These are phyloP conservation scores for Drepanosiphum platanoidis DNA, from an alignment of 2,888 invertebrate genomes.

Conservation along the genomic window DNA sequence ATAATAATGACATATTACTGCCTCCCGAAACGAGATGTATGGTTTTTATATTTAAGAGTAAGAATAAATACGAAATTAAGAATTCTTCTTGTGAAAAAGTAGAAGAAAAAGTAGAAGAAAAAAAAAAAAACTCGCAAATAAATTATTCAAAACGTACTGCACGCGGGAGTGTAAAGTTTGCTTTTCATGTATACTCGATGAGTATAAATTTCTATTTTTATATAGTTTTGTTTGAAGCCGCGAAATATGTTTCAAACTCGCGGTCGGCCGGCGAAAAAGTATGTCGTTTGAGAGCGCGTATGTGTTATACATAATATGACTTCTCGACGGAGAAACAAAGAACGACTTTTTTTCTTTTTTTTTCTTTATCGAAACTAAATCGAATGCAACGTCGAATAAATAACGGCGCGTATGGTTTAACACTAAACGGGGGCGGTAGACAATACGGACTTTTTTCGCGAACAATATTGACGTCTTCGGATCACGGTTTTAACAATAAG, in stretches of 20 bases:
- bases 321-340: not conserved
- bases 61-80: not conserved
- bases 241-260: not conserved
- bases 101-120: not conserved
- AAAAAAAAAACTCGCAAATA: not conserved
- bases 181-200: not conserved
- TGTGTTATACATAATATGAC: no score
- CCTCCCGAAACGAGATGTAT: not conserved
- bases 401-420: not conserved
- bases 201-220: not conserved
- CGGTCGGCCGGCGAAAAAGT: not conserved
- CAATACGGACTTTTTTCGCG: no score
- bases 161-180: not conserved
- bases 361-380: not conserved
- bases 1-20: not conserved
- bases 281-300: not conserved
- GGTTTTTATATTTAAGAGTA: not conserved
- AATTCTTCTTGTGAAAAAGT: not conserved
- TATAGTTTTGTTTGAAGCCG: not conserved
- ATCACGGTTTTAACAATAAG: no score
- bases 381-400: not conserved
- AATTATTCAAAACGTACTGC: slow-evolving; percentile 1
- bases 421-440: no score
- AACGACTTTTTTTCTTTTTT: no score
- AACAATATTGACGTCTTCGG: no score